Conservation (phyloP, 2,113 vertebrate species). For the Nesoenas mayeri region DNA sequence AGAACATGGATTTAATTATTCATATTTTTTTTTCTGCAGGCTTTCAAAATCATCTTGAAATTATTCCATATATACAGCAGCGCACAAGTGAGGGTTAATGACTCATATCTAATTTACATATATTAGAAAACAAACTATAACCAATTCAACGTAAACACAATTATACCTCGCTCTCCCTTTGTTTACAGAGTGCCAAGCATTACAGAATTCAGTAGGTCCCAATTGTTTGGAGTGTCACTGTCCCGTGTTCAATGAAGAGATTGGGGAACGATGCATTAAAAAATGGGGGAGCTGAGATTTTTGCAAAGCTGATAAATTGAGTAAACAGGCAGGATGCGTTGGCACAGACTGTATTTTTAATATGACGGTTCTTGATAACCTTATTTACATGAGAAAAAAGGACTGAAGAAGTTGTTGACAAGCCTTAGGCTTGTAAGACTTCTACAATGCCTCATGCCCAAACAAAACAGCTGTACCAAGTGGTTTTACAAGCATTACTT, state of each 20-base stretch:
- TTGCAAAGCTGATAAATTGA: background rate
- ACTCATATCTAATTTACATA: slow-evolving; percentile 60
- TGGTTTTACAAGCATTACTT: background rate
- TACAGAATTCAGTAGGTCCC: background rate
- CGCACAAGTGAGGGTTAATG: slow-evolving; percentile 59
- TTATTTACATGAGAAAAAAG: background rate
- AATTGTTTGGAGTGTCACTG: background rate
- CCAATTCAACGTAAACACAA: slow-evolving; percentile 61
- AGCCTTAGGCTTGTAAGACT: background rate
- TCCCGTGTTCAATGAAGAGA: background rate
- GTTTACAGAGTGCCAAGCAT: slow-evolving; percentile 42
- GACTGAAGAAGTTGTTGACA: background rate
- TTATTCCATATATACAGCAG: slow-evolving; percentile 46
- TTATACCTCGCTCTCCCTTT: slow-evolving; percentile 49
- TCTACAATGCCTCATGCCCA: background rate
- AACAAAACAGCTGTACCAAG: background rate
- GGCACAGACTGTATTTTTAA: background rate
- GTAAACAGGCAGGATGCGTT: background rate
- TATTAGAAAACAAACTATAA: slow-evolving; percentile 66
- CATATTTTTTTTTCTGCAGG: background rate
- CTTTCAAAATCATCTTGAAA: slow-evolving; percentile 54
- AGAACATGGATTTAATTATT: slow-evolving; percentile 59
- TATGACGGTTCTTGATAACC: background rate
- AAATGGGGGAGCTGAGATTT: background rate
- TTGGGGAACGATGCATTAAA: background rate